Base-by-base conservation (phyloP, 1,140 invertebrate genomes). In the Cherax quadricarinatus region DNA sequence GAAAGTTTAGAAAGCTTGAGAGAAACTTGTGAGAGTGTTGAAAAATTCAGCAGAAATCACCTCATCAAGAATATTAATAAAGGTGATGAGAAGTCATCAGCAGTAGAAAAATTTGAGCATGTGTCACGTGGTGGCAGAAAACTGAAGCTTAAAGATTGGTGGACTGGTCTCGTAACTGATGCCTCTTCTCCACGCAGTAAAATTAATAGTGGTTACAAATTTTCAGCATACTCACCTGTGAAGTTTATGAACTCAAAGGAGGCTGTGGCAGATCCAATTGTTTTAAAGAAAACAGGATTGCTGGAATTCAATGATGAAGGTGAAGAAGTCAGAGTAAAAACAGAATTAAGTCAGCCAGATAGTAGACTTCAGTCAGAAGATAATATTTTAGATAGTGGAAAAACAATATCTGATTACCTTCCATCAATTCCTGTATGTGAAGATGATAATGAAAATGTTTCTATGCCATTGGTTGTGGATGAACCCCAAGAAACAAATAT, bases 111-210 rank as follows among this genome's bases (percentile, higher is more conserved):
- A 10, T 49, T 91, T 60, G 90, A 91, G 41, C 90, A 82, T 79
- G 90, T 91, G 18, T 91, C 90, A n/a, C 75, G 85, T 4, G 85
- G 90, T 30, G 90, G 90, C 7, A 51, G 90, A 16, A 91, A 91
- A 53, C n/a, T 91, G 30, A 86, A 70, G 24, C 90, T 91, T 6
- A 91, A 53, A 70, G 85, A 86, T 14, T 86, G 85, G 84, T 91
- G 84, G 90, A 86, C 85, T 62, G 85, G 85, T 9, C 84, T 86
- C 12, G 90, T 91, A 16, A 70, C 84, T 53, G 85, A 91, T 49
- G 57, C 84, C 49, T 73, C 79, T 4, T 49, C 62, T 7, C 73
- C 75, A 62, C 84, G 90, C 6, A 70, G 21, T 30, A 86, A 86
- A 81, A 30, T 60, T 24, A 66, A 41, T 62, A 30, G 16, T 62